A percentile compares a stretch with the other conserved stretches of the same genome.
Conservation (phyloP, 2,113 vertebrate species). For the Uria lomvia region DNA sequence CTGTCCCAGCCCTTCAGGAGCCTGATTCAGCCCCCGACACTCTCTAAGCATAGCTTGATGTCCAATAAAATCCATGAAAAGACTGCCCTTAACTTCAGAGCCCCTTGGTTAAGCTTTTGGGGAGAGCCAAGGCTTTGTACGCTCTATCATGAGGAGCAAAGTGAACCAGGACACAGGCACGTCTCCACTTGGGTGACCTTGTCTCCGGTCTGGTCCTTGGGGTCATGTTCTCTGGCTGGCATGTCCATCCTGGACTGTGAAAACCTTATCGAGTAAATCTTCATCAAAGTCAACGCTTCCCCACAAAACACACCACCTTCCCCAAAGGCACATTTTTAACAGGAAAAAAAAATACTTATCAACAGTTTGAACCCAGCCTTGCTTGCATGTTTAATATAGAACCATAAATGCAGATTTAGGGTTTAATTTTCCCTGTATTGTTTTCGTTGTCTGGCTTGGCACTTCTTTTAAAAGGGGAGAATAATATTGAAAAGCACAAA, state of each 20-base stretch:
- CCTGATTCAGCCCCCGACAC: neutral
- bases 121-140: neutral
- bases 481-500: slow-evolving; percentile 14
- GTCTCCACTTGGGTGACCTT: rapidly evolving
- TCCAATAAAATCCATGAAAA: neutral
- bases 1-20: neutral
- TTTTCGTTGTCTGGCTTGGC: neutral
- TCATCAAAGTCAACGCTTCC: neutral
- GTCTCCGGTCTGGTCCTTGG: neutral
- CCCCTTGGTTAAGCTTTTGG: neutral
- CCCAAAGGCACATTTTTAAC: neutral
- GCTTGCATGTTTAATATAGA: neutral
- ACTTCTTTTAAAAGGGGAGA: neutral
- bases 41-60: neutral
- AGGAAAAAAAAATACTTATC: neutral
- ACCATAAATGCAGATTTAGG: slow-evolving; percentile 46
- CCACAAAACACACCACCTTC: neutral
- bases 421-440: slow-evolving; percentile 41
- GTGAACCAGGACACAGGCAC: neutral
- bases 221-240: neutral
- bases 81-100: neutral
- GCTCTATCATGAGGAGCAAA: rapidly evolving
- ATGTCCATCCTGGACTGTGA: neutral
- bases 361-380: neutral
- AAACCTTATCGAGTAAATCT: neutral